These are phyloP conservation scores for Halcyon badia DNA, from an alignment of 2,797 vertebrate species.

Conservation along the genomic window DNA sequence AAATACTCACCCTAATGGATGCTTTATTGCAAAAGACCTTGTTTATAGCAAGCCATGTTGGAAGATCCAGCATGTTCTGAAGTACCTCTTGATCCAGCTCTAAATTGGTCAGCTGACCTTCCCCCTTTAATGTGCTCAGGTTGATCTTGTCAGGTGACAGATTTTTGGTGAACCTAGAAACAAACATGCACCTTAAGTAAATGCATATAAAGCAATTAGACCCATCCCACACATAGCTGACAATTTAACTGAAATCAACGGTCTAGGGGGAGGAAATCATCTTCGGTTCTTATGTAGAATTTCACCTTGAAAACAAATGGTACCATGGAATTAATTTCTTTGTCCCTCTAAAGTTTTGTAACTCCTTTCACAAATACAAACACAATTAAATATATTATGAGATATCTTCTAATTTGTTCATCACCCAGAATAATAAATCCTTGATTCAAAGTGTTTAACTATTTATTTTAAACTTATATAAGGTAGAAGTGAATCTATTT, in stretches of 20 bases:
- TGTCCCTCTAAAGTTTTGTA: background rate
- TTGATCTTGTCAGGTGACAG: slow-evolving; percentile 89
- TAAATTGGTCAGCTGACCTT: slow-evolving; percentile 87
- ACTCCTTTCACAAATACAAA: background rate
- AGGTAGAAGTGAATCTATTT: background rate
- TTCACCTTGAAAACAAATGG: background rate
- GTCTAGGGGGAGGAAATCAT: background rate
- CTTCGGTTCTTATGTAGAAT: background rate
- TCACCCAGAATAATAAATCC: background rate
- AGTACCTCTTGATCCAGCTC: slow-evolving; percentile 88
- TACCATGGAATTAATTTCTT: background rate
- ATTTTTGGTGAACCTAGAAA: slow-evolving; percentile 86
- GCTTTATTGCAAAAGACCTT: slow-evolving; percentile 98
- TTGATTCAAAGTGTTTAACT: background rate
- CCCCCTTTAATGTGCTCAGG: slow-evolving; percentile 85
- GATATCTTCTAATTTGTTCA: background rate
- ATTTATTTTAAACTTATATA: background rate
- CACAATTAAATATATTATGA: background rate
- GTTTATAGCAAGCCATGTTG: slow-evolving; percentile 96
- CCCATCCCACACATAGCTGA: background rate
- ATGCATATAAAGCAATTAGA: background rate
- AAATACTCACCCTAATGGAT: slow-evolving; percentile 91
- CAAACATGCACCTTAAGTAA: slow-evolving; percentile 31
- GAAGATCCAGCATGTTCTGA: slow-evolving; percentile 87
- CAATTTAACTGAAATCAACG: background rate